Base-by-base conservation (phyloP, 2,888 invertebrate genomes). In the Hydrotaea diabolus region DNA sequence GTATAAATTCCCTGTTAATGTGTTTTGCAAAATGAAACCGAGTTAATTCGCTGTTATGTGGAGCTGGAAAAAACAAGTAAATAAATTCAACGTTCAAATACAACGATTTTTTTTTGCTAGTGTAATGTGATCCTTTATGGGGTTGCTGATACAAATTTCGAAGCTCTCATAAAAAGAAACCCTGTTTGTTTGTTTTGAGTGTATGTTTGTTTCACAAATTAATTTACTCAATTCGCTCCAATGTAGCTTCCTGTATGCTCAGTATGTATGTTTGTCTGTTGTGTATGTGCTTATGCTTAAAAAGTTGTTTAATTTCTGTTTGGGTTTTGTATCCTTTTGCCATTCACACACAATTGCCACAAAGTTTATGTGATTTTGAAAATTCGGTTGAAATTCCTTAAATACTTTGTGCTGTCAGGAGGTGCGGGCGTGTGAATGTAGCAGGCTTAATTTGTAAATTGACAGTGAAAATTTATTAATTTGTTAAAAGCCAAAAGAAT, bases 71-170 rank as follows among this genome's bases (percentile, higher is more conserved):
- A 23, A 59, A 23, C n/a, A n/a, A n/a, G n/a, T n/a, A n/a, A 31
- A 31, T 7, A 31, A 31, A 31, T n/a, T 31, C 31, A 31, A 31
- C 2, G 31, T 7, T 4, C 7, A 31, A 31, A 31, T 7, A 31
- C 2, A 31, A 31, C 31, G n/a, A n/a, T n/a, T 31, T 31, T 31
- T 31, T 7, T 2, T 2, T 31, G 2, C 7, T 31, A 4, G 31
- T 31, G 62, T 69, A 69, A 69, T 69, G 21, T 69, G 69, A 43
- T 69, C 69, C 43, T 69, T 69, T 46, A 46, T 69, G 69, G 46
- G n/a, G 19, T 21, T 43, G 46, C n/a, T 69, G 69, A 69, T 46
- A 69, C 23, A 69, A 66, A 46, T 62, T 69, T 46, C 46, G 46
- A 69, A 21, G 69, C 46, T 66, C 21, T 46, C 46, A 66, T 39